Evolutionary conservation across 1,140 invertebrate genomes (phyloP), one percentile per base, ranked within the genome.

Genomic region (Sitobion miscanthi): DNA sequence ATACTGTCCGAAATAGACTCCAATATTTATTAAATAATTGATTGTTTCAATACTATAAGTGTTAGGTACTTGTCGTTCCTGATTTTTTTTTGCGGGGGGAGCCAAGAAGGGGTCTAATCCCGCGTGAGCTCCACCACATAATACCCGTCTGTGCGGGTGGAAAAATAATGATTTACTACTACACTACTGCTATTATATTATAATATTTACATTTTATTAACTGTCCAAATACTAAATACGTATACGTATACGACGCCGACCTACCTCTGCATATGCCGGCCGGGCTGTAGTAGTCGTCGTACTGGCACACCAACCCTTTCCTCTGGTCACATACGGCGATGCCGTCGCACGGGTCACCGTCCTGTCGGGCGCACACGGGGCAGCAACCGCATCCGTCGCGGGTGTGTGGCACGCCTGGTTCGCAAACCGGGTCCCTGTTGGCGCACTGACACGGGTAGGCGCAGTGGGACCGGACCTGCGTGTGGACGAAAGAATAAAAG

Each of bases 341-440:
- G 38, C 94, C 94, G 94, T 96, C 95, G 94, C 95, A 96, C 17
- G 94, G 93, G 52, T 96, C 95, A 1, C 95, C 96, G 30, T 95
- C 95, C 94, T 96, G 96, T 25, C 95, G 94, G 1, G 96, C 95
- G 90, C 96, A 96, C 94, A 96, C 95, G 47, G 94, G 95, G 94
- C 96, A 96, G 94, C 96, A 96, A 0, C 95, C 95, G 94, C 96
- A 96, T 17, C 96, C 96, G 94, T 96, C 96, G 91, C 95, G 95
- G 35, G 96, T 94, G 0, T 94, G 90, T 14, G 94, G 94, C 2
- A 96, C 95, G 3, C 95, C 96, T n/a, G 94, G 93, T 23, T 94
- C 94, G 94, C 95, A 95, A 52, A 93, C 91, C 23, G 91, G 91
- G 0, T 85, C 62, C 4, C 94, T 94, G 42, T 82, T 90, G 1